phyloP scores from a whole-genome alignment of 2,888 invertebrate species.

The Serrognathus titanus region DNA sequence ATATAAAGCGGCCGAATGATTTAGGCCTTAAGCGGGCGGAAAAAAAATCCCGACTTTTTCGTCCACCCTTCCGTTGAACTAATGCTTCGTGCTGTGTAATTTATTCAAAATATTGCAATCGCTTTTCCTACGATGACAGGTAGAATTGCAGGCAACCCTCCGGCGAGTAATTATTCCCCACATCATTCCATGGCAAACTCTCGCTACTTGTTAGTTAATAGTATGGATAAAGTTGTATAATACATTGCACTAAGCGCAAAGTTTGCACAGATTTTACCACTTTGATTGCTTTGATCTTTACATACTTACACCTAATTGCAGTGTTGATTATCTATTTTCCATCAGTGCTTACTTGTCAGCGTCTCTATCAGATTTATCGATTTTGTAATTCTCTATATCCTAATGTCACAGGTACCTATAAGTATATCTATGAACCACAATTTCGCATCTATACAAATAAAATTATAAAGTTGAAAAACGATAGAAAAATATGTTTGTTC shows the following conservation, averaged over 20 bases:
- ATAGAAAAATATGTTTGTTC: too few relatives aligned
- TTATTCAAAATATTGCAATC: conserved; percentile 6
- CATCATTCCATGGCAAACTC: conserved; percentile 20
- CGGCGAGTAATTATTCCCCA: conserved; percentile 31
- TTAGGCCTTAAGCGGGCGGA: background rate
- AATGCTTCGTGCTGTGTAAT: background rate
- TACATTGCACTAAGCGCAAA: conserved; percentile 18
- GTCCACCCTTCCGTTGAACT: too few relatives aligned
- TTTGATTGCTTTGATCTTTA: conserved; percentile 14
- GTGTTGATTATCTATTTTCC: conserved; percentile 8
- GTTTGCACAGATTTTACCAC: conserved; percentile 7
- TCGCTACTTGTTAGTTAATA: conserved; percentile 26
- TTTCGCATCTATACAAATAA: too few relatives aligned
- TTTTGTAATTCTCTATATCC: too few relatives aligned
- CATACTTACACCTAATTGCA: conserved; percentile 7
- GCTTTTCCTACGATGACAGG: conserved; percentile 29
- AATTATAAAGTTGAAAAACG: too few relatives aligned
- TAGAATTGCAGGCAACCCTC: conserved; percentile 31
- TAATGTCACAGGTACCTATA: too few relatives aligned
- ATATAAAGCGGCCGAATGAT: background rate
- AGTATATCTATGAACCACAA: too few relatives aligned
- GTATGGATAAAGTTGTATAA: conserved; percentile 23
- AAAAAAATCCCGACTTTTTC: background rate
- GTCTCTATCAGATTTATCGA: too few relatives aligned
- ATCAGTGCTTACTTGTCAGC: background rate